Evolutionary conservation across 1,140 invertebrate species (phyloP), one percentile per base, ranked within the genome.

Genomic region (Sweltsa coloradensis): DNA sequence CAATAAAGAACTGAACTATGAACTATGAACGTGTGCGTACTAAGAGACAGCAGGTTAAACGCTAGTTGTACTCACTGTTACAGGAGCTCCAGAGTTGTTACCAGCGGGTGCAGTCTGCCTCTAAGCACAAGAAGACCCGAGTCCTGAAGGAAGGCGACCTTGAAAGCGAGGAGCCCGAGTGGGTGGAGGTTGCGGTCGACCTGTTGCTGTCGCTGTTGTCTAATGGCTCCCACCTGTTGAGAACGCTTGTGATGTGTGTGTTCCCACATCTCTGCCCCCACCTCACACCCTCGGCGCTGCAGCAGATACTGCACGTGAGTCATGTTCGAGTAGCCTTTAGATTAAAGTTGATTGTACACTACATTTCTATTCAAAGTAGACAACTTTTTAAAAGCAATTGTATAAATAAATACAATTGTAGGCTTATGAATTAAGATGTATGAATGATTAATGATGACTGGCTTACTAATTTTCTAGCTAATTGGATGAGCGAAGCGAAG

Each of bases 131-230:
- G 36, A n/a, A n/a, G n/a, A n/a, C n/a, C n/a, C n/a, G n/a, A n/a
- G n/a, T n/a, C n/a, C n/a, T n/a, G 55, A 59, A 65, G 25, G 23
- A 29, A 13, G 51, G 47, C 44, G 39, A 51, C 0, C 55, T 55
- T 27, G 50, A 61, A 16, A 57, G 65, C 26, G 66, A 72, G 31
- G 80, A 85, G 59, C 79, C 78, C 13, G 65, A 76, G 51, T 89
- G 85, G 85, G 73, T 83, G 44, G 81, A 87, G 67, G 84, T 89
- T 2, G 70, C 87, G 34, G 71, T 82, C 11, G 85, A 89, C 69
- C 66, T 89, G 16, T 66, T 89, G 26, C 57, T 88, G 16, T 84
- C 79, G 25, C 68, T 85, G 24, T 62, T 85, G 7, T 85, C 82
- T 1, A 70, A 75, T 49, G 79, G 79, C 51, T 78, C 75, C 23